Evolutionary conservation across 2,797 vertebrate species (phyloP), one percentile per base, ranked within the genome.

Genomic region (Yasuhikotakia modesta): DNA sequence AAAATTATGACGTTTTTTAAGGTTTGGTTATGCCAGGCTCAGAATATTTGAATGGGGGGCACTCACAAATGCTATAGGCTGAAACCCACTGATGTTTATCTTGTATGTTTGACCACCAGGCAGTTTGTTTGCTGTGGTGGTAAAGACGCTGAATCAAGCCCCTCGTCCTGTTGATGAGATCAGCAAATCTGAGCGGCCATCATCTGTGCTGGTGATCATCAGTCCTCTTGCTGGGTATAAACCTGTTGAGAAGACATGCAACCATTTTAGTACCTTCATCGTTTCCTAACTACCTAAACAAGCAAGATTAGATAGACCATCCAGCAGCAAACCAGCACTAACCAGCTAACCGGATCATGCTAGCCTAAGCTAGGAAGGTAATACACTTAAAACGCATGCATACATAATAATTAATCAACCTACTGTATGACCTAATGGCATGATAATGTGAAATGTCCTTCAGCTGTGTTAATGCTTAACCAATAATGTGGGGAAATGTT

Each of bases 131-230:
- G 89, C 90, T 32, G 72, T 81, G 82, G 86, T 88, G 67, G 22
- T 90, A 0, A 69, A 89, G 61, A 86, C 86, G 78, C 80, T 92
- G 21, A 93, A 92, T 69, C 92, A 92, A 82, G 89, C 90, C 19
- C 76, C 87, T 2, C 88, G 93, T 39, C 90, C 90, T 8, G 71
- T 93, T 30, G 39, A 90, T 30, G 8, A 88, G 43, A 92, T 88
- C 86, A 93, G 92, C 77, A 88, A 92, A 64, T 87, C 90, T 5
- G 75, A 80, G 2, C 92, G 91, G 91, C 92, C 13, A 93, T 93
- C 92, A 87, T 93, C 83, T 93, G 92, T 52, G 90, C 91, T 1
- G 90, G 91, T 3, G 93, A n/a, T n/a, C n/a, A n/a, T n/a, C n/a
- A 92, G 78, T 93, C 91, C 22, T 87, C 90, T 79, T 94, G 91